Evolutionary conservation across 2,888 invertebrate genomes (phyloP), one percentile per base, ranked within the genome.

Genomic region (Drosophila nr. fundita): DNA sequence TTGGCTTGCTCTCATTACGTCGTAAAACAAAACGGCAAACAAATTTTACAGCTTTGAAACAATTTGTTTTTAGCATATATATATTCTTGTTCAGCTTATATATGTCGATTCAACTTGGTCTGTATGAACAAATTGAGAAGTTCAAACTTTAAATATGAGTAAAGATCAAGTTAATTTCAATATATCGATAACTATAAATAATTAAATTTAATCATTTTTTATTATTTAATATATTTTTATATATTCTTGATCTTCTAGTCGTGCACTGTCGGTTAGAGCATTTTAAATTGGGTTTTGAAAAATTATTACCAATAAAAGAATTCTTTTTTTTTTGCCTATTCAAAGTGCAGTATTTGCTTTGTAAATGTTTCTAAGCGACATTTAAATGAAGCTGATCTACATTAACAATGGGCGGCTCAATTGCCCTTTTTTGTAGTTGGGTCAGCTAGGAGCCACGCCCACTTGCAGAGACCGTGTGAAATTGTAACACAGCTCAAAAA

Each of bases 391-490:
- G 59, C n/a, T 53, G 42, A 52, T 42, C 68, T 50, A n/a, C 29
- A 52, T 21, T 24, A n/a, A 30, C 34, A 29, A 27, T 60, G 32
- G 11, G 18, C 15, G 11, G 18, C 15, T 24, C 15, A 24, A 24
- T 61, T 48, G 65, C 45, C 54, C 68, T 61, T 73, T 73, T 61
- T 52, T 55, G 21, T 57, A 45, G 30, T 32, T 59, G 48, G 78
- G 36, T 57, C 32, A 64, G 45, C 38, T 49, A 38, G n/a, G 0
- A 24, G 40, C 59, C 77, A 65, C 73, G 73, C 78, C 79, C 58
- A 27, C 24, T 32, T 60, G 13, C 27, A 29, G 10, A 58, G 76
- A 79, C 76, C 78, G 80, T 78, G 80, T 61, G 80, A 78, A 79
- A 67, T 36, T 69, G 40, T 61, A 78, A 40, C 60, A 63, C 10